Conservation (phyloP, 2,888 invertebrate genomes). For the Zhengitettix transpicula region DNA sequence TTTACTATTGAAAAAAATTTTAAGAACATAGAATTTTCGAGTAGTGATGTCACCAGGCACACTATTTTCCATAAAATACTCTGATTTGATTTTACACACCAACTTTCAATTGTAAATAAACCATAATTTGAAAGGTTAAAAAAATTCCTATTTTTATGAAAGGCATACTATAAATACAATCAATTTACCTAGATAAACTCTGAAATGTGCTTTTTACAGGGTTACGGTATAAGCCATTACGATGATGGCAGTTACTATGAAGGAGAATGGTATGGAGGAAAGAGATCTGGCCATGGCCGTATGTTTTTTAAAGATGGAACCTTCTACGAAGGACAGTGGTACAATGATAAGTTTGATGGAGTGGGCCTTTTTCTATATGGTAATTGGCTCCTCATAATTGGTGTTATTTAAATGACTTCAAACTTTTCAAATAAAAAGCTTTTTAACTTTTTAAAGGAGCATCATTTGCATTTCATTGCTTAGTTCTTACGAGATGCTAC, state of each 20-base stretch:
- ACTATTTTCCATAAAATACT: not conserved
- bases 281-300: constrained; percentile 27
- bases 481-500: not conserved
- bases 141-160: not conserved
- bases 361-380: constrained; percentile 36
- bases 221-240: constrained; percentile 34
- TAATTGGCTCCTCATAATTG: constrained; percentile 17
- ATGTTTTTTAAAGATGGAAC: constrained; percentile 42
- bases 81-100: not conserved
- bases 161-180: not conserved
- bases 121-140: not conserved
- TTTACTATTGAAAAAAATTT: no score
- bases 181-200: not conserved
- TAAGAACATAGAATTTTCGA: no score
- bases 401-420: not conserved
- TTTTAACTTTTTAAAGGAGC: not conserved
- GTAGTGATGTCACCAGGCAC: not conserved
- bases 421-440: not conserved
- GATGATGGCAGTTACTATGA: constrained; percentile 26
- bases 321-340: constrained; percentile 45
- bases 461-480: not conserved
- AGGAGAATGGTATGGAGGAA: constrained; percentile 42
- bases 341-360: constrained; percentile 29
- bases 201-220: constrained; percentile 23
- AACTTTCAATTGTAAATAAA: not conserved